Evolutionary conservation across 2,797 vertebrate genomes (phyloP).

Genomic region (Neosalanx taihuensis): DNA sequence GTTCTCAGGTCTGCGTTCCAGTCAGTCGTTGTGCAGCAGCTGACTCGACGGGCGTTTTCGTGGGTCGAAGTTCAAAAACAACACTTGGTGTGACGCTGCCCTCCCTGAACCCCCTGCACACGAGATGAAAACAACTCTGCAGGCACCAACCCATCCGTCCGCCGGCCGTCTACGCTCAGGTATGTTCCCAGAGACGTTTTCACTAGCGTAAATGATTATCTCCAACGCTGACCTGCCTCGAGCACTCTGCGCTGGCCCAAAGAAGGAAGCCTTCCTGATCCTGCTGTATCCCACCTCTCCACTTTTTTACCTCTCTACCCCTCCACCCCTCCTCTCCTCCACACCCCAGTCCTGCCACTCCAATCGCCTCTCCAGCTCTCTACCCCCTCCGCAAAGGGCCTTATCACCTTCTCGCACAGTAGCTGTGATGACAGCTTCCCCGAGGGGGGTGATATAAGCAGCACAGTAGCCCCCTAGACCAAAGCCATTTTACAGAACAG

Average conservation of each 20-base stretch:
- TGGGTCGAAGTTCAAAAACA: neutral
- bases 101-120: neutral
- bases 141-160: neutral
- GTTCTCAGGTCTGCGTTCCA: neutral
- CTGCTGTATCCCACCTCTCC: too few species aligned
- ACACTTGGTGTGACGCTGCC: neutral
- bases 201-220: slow-evolving; percentile 2
- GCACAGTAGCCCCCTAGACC: slow-evolving; percentile 27
- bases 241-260: too few species aligned
- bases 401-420: slow-evolving; percentile 17
- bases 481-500: slow-evolving; percentile 38
- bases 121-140: neutral
- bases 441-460: slow-evolving; percentile 23
- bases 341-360: too few species aligned
- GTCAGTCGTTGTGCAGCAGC: neutral
- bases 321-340: too few species aligned
- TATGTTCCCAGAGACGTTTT: slow-evolving; percentile 4
- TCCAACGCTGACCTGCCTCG: neutral
- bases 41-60: neutral
- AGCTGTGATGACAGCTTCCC: slow-evolving; percentile 32
- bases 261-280: too few species aligned
- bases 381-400: neutral
- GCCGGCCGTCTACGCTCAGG: neutral
- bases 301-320: too few species aligned
- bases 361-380: too few species aligned